These are phyloP conservation scores for Halcyon chelicuti DNA, from an alignment of 2,797 vertebrate species.

Conservation along the genomic window DNA sequence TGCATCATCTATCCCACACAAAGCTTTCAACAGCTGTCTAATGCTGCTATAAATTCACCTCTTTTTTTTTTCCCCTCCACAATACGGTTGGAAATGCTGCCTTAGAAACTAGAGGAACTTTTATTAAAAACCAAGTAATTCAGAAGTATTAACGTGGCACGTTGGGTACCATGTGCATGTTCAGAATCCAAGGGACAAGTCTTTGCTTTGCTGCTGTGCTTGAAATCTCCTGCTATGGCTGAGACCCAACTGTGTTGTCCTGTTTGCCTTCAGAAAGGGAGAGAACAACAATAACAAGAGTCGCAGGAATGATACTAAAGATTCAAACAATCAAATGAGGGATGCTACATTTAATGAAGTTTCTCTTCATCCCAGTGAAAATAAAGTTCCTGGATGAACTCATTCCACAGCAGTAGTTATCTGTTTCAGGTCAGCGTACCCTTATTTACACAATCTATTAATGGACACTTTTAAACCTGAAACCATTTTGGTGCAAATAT, in stretches of 20 bases:
- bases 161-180: too few species aligned
- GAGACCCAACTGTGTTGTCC: background rate
- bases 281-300: background rate
- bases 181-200: background rate
- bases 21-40: background rate
- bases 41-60: background rate
- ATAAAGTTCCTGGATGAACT: slow-evolving; percentile 62
- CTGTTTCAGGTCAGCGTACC: slow-evolving; percentile 78
- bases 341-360: slow-evolving; percentile 55
- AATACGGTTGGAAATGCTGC: background rate
- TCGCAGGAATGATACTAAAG: background rate
- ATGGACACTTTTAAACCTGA: slow-evolving; percentile 33
- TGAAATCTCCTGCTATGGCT: background rate
- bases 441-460: slow-evolving; percentile 71
- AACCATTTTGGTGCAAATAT: slow-evolving; percentile 66
- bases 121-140: background rate
- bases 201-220: background rate
- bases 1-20: background rate
- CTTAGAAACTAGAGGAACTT: background rate
- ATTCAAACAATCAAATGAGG: background rate
- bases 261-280: background rate
- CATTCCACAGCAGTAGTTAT: slow-evolving; percentile 11
- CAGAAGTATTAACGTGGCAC: background rate
- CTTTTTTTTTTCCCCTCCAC: background rate
- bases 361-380: slow-evolving; percentile 77